These are phyloP conservation scores for Ypsolopha sequella DNA, from an alignment of 2,888 invertebrate genomes.

Conservation along the genomic window DNA sequence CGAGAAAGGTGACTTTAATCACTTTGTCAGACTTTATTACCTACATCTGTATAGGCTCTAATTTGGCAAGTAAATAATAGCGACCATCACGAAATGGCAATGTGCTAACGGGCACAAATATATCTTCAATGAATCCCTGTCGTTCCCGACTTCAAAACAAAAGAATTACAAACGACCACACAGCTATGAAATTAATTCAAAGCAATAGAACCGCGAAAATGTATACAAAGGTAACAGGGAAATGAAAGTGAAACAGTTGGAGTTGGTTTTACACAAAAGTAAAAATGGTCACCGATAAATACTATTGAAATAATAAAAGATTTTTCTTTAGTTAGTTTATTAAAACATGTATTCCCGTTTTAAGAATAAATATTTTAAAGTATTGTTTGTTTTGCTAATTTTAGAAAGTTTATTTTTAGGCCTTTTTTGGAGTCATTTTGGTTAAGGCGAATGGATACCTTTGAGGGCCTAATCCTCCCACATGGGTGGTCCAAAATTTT, in stretches of 20 bases:
- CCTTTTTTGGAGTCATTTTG: no score
- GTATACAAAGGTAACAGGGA: slow-evolving; percentile 55
- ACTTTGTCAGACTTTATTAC: slow-evolving; percentile 61
- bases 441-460: no score
- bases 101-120: slow-evolving; percentile 54
- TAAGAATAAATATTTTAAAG: no score
- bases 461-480: no score
- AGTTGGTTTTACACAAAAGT: slow-evolving; percentile 45
- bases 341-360: no score
- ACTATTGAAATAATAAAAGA: slow-evolving; percentile 11
- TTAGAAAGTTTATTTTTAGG: no score
- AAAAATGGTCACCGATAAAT: slow-evolving; percentile 39
- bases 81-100: slow-evolving; percentile 49
- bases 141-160: slow-evolving; percentile 46
- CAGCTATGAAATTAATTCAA: slow-evolving; percentile 62
- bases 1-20: no score
- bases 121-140: slow-evolving; percentile 45
- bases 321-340: no score
- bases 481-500: no score
- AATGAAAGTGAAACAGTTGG: slow-evolving; percentile 49
- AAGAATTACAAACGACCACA: slow-evolving; percentile 56
- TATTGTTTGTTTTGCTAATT: no score
- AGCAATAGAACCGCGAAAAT: slow-evolving; percentile 53
- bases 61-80: slow-evolving; percentile 59
- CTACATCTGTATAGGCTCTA: slow-evolving; percentile 58